phyloP scores from a whole-genome alignment of 2,113 vertebrate species.

The Mesoclemmys tuberculata region DNA sequence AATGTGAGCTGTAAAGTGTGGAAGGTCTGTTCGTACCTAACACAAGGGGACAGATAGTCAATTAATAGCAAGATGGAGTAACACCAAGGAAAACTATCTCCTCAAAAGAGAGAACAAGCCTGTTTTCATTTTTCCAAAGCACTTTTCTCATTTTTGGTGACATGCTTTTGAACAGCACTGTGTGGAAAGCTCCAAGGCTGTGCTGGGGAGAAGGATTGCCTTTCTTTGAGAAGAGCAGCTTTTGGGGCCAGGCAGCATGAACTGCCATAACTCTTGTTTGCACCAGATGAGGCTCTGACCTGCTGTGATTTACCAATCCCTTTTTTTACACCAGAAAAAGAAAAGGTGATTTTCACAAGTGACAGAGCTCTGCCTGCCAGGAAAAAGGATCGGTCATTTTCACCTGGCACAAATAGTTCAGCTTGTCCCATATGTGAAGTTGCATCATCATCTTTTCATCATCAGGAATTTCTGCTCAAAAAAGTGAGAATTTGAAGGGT shows the following conservation, averaged over 20 bases:
- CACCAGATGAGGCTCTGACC: rapidly evolving
- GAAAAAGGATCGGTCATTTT: background rate
- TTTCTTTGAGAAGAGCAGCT: rapidly evolving
- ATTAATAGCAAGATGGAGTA: background rate
- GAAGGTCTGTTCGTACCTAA: background rate
- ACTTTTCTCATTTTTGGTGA: background rate
- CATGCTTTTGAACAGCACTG: rapidly evolving
- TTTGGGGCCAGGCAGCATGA: background rate
- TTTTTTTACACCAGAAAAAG: rapidly evolving
- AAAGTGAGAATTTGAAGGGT: no score
- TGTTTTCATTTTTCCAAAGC: background rate
- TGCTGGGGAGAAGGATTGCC: background rate
- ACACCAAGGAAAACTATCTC: rapidly evolving
- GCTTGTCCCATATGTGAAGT: no score
- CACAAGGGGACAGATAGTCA: slow-evolving; percentile 10
- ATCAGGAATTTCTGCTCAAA: no score
- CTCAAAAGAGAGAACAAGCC: background rate
- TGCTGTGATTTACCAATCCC: rapidly evolving
- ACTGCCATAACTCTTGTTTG: rapidly evolving
- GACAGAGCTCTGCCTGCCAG: background rate
- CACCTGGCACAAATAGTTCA: no score
- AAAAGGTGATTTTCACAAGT: background rate
- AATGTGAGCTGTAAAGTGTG: background rate
- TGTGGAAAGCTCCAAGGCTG: rapidly evolving
- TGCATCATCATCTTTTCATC: no score